Base-by-base conservation (phyloP, 1,140 invertebrate genomes). In the Megalopta genalis region DNA sequence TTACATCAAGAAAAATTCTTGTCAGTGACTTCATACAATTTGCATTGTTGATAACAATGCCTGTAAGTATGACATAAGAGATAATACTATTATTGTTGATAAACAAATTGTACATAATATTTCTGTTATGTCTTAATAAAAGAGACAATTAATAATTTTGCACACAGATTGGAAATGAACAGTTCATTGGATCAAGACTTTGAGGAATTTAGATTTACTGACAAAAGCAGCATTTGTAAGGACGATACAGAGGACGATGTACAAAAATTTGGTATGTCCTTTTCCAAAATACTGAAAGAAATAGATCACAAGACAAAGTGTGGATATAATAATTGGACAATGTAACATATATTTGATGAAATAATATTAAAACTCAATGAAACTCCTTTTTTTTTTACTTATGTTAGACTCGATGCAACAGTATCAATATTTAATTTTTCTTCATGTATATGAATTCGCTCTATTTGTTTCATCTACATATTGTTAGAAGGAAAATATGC, bases 81-180 rank as follows among this genome's bases (percentile, higher is more conserved):
- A 23, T 52, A 12, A n/a, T 70, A 49, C 18, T n/a, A 10, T n/a
- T 49, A 9, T 46, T 46, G 37, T 52, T 37, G 14, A 23, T 46
- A 69, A 64, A 21, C 6, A 37, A 39, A 59, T 46, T 16, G 16
- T 52, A 54, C 18, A 21, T 5, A 16, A 71, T 62, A 12, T 23
- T 46, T 37, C 27, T 14, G 37, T 62, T 70, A 27, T 64, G 18
- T 25, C 49, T 62, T 77, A 16, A 62, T 25, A 16, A 62, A 60
- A 46, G 7, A 52, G 52, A 52, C 18, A 14, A 52, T 52, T 42
- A 63, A 52, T 63, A 8, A n/a, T 78, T n/a, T 69, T 77, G 52
- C 81, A 88, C 87, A 46, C 83, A 93, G 92, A 90, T 90, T 89
- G 92, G 92, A 91, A 88, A 93, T 93, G 91, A 93, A 91, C 90